Conservation (phyloP, 1,140 invertebrate genomes). For the Amyelois transitella region DNA sequence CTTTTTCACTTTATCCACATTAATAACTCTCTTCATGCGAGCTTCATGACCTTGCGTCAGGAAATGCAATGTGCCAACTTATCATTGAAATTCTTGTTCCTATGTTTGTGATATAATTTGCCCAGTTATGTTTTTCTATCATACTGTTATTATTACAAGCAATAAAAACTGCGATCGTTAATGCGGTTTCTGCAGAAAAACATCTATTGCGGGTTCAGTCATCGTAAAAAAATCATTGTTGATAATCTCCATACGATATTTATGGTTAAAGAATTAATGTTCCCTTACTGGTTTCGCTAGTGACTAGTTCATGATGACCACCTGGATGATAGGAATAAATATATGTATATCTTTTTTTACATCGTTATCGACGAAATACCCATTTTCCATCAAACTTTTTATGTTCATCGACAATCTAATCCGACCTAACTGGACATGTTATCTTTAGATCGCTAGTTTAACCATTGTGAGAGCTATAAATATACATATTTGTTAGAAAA, state of each 20-base stretch:
- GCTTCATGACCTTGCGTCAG: too few relatives aligned
- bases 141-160: too few relatives aligned
- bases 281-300: not conserved
- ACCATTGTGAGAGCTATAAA: too few relatives aligned
- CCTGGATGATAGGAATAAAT: not conserved
- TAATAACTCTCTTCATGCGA: too few relatives aligned
- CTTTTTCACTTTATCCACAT: too few relatives aligned
- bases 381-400: slow-evolving; percentile 3
- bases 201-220: not conserved
- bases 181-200: not conserved
- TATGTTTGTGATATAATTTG: too few relatives aligned
- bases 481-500: too few relatives aligned
- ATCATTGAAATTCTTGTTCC: too few relatives aligned
- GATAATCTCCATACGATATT: not conserved
- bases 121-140: too few relatives aligned
- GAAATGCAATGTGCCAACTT: too few relatives aligned
- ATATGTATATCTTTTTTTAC: not conserved
- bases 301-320: not conserved
- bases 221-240: not conserved
- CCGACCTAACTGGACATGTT: too few relatives aligned
- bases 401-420: not conserved
- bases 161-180: not conserved
- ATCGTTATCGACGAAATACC: not conserved
- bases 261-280: not conserved
- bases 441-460: too few relatives aligned